Percentiles rank a stretch among this genome's conserved stretches.
Conservation (phyloP, 2,797 vertebrate species). For the Leuciscus waleckii region DNA sequence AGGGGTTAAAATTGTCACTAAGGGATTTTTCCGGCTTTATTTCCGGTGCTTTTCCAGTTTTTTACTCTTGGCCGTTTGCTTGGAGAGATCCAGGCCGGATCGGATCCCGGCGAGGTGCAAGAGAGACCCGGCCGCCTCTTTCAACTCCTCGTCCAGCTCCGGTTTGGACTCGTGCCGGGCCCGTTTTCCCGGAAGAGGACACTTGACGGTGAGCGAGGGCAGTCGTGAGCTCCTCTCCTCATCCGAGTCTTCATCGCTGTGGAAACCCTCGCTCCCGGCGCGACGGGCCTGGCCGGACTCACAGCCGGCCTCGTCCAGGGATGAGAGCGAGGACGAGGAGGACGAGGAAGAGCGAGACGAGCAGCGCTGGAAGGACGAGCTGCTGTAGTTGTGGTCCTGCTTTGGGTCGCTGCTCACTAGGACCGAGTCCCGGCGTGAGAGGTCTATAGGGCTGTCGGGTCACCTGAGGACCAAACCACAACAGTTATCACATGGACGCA, state of each 20-base stretch:
- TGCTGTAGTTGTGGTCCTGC: constrained; percentile 98
- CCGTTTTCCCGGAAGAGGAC: constrained; percentile 80
- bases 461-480: constrained; percentile 63
- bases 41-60: constrained; percentile 86
- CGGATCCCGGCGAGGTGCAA: constrained; percentile 96
- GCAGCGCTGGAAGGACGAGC: constrained; percentile 88
- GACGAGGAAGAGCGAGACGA: constrained; percentile 86
- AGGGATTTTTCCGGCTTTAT: constrained; percentile 66
- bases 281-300: constrained; percentile 85
- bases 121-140: constrained; percentile 95
- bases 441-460: constrained; percentile 80
- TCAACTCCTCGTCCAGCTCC: constrained; percentile 96
- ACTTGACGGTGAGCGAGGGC: constrained; percentile 68
- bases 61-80: constrained; percentile 91
- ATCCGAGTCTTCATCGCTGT: constrained; percentile 94
- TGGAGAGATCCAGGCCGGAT: constrained; percentile 88
- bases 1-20: constrained; percentile 48
- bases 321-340: constrained; percentile 83
- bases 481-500: neutral
- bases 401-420: constrained; percentile 90
- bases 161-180: constrained; percentile 81
- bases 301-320: constrained; percentile 89
- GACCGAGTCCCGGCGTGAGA: constrained; percentile 78
- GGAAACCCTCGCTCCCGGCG: constrained; percentile 93
- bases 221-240: constrained; percentile 76